Evolutionary conservation across 2,888 invertebrate species (phyloP).

Genomic region (Hirtodrosophila confusa): DNA sequence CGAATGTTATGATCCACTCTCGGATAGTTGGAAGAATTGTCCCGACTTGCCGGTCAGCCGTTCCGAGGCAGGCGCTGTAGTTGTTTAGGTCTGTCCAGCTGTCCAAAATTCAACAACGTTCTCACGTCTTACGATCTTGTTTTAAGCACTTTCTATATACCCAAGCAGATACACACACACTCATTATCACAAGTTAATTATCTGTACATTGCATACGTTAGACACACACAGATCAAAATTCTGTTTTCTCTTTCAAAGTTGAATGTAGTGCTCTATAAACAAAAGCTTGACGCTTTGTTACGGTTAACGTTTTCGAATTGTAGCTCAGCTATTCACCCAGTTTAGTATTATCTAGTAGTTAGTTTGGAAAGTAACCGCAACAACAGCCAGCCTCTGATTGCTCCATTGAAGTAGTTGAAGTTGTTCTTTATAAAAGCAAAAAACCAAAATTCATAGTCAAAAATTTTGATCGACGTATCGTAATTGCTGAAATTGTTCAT

Average conservation of each 20-base stretch:
- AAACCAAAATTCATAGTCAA: slow-evolving; percentile 33
- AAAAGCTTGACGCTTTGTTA: slow-evolving; percentile 52
- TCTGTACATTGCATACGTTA: slow-evolving; percentile 59
- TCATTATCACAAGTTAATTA: slow-evolving; percentile 20
- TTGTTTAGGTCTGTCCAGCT: slow-evolving; percentile 86
- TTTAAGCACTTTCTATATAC: slow-evolving; percentile 45
- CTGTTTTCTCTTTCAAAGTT: slow-evolving; percentile 44
- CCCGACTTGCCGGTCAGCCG: slow-evolving; percentile 92
- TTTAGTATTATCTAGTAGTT: slow-evolving; percentile 65
- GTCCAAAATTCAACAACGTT: slow-evolving; percentile 26
- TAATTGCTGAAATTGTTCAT: slow-evolving; percentile 68
- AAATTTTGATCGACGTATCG: slow-evolving; percentile 62
- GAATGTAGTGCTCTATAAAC: slow-evolving; percentile 50
- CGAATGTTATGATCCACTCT: slow-evolving; percentile 92
- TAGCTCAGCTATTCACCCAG: slow-evolving; percentile 66
- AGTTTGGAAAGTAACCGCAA: slow-evolving; percentile 39
- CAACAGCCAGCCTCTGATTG: slow-evolving; percentile 49
- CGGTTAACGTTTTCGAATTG: slow-evolving; percentile 48
- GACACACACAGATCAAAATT: slow-evolving; percentile 33
- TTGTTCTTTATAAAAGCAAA: slow-evolving; percentile 40
- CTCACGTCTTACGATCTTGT: slow-evolving; percentile 44
- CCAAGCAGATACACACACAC: slow-evolving; percentile 23
- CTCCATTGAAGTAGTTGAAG: slow-evolving; percentile 40
- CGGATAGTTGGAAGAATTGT: slow-evolving; percentile 91
- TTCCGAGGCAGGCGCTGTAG: slow-evolving; percentile 94